Percentiles rank a stretch among this genome's conserved stretches.
Conservation (phyloP, 2,797 vertebrate genomes). For the Parauchenoglanis ngamensis region DNA sequence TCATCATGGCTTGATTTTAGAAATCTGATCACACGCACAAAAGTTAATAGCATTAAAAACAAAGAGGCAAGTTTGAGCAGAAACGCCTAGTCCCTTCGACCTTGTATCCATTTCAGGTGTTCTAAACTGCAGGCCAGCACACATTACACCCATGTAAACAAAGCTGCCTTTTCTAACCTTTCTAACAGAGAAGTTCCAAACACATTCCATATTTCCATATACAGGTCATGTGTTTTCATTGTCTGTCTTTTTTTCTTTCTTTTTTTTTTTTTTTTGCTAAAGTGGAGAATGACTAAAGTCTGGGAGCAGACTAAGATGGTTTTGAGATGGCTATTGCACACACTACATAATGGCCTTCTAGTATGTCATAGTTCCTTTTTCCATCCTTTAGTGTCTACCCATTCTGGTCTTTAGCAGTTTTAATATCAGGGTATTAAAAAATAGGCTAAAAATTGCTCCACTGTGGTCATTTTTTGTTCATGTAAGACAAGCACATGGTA, state of each 20-base stretch:
- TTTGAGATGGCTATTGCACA: conserved; percentile 14
- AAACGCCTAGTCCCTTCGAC: conserved; percentile 50
- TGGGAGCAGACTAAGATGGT: conserved; percentile 24
- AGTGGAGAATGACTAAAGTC: conserved; percentile 8
- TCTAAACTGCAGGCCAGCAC: not conserved
- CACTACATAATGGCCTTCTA: not conserved
- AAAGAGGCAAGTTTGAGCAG: conserved; percentile 69
- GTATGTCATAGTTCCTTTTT: conserved; percentile 13
- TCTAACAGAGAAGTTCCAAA: not conserved
- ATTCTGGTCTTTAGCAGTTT: not conserved
- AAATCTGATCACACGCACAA: not conserved
- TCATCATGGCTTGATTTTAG: conserved; percentile 27
- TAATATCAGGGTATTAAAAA: not conserved
- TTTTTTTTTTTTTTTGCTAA: not conserved
- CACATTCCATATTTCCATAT: conserved; percentile 32
- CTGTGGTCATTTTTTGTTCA: conserved; percentile 53
- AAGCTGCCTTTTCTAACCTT: not conserved
- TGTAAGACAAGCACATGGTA: conserved; percentile 58
- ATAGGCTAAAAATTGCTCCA: not conserved
- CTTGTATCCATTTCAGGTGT: conserved; percentile 65
- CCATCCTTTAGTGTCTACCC: not conserved
- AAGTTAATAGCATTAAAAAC: conserved; percentile 64
- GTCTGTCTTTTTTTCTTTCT: not conserved
- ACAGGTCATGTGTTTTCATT: conserved; percentile 11
- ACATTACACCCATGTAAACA: conserved; percentile 2